Evolutionary conservation across 2,888 invertebrate genomes (phyloP).

Genomic region (Cheilosia urbana): DNA sequence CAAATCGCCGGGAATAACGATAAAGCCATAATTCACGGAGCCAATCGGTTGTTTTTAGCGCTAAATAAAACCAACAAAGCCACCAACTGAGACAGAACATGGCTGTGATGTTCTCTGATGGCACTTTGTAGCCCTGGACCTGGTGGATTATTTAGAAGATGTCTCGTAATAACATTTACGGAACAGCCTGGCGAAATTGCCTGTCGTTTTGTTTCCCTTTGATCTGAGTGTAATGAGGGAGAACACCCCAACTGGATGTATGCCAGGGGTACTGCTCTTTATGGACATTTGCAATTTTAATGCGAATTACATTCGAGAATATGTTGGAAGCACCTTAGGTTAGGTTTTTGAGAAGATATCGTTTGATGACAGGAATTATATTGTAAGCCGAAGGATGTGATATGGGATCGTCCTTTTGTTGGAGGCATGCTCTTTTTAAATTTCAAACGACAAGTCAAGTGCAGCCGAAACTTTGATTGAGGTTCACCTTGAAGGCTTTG

Average conservation of each 20-base stretch:
- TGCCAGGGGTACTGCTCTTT: background rate
- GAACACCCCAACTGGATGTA: background rate
- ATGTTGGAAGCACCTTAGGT: too few relatives aligned
- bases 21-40: constrained; percentile 37
- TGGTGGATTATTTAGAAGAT: constrained; percentile 10
- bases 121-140: background rate
- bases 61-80: constrained; percentile 29
- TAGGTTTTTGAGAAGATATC: too few relatives aligned
- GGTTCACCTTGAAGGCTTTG: too few relatives aligned
- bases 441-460: too few relatives aligned
- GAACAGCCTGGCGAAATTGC: background rate
- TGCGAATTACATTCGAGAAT: too few relatives aligned
- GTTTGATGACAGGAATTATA: too few relatives aligned
- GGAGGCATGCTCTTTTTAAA: too few relatives aligned
- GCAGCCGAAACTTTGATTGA: too few relatives aligned
- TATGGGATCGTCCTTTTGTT: too few relatives aligned
- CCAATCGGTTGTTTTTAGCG: constrained; percentile 45
- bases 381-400: too few relatives aligned
- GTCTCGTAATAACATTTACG: background rate
- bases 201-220: background rate
- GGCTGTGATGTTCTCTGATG: background rate
- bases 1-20: constrained; percentile 41
- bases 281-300: too few relatives aligned
- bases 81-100: constrained; percentile 22
- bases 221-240: background rate